Conservation (phyloP, 2,888 invertebrate genomes). For the Sericinus montela region DNA sequence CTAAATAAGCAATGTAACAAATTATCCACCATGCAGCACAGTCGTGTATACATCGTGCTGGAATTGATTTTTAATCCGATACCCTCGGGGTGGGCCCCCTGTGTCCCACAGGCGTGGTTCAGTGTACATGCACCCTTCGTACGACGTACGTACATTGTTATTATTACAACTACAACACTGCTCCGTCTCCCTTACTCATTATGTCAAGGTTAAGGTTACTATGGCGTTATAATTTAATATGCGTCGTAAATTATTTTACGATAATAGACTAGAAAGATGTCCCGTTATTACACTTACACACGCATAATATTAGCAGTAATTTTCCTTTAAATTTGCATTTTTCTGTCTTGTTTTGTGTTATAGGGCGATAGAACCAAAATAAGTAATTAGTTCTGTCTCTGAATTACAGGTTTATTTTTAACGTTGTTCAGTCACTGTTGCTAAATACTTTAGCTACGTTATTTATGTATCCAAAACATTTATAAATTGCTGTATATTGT, state of each 20-base stretch:
- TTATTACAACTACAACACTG: neutral
- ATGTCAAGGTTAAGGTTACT: slow-evolving; percentile 16
- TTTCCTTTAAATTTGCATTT: too few species aligned
- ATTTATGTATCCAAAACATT: too few species aligned
- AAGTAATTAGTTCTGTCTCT: too few species aligned
- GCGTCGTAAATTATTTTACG: neutral
- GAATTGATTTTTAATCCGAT: slow-evolving; percentile 17
- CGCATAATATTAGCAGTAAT: too few species aligned
- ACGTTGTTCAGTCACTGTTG: too few species aligned
- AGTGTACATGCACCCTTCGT: neutral
- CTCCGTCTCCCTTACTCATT: neutral
- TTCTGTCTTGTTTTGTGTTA: too few species aligned
- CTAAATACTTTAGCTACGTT: too few species aligned
- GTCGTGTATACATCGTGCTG: neutral
- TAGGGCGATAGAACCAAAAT: too few species aligned
- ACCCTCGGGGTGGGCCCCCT: neutral
- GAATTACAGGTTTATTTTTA: too few species aligned
- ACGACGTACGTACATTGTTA: neutral
- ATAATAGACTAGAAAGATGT: too few species aligned
- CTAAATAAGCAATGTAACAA: neutral
- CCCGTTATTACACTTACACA: too few species aligned
- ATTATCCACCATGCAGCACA: neutral
- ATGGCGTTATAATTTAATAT: slow-evolving; percentile 1
- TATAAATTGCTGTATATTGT: too few species aligned
- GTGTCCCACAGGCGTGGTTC: neutral